phyloP scores from a whole-genome alignment of 2,888 invertebrate species.

The Cephus pulcher region DNA sequence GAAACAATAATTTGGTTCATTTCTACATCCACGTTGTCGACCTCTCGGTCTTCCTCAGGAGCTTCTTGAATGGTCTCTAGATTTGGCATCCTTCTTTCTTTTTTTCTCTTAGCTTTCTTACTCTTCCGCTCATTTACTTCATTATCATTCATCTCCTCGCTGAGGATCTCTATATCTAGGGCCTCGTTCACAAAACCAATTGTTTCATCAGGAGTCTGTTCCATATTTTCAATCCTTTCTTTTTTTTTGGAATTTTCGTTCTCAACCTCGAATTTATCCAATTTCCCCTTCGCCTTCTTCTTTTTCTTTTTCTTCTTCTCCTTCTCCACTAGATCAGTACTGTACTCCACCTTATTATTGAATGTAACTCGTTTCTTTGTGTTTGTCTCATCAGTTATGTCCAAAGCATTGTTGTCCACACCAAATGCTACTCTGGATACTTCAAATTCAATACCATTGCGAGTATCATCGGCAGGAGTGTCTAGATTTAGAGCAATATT shows the following conservation, averaged over 20 bases:
- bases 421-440: slow-evolving; percentile 48
- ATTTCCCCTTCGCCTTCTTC: slow-evolving; percentile 41
- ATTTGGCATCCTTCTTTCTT: slow-evolving; percentile 36
- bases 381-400: slow-evolving; percentile 52
- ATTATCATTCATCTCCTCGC: slow-evolving; percentile 51
- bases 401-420: slow-evolving; percentile 54
- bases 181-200: slow-evolving; percentile 51
- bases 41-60: slow-evolving; percentile 40
- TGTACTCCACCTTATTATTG: slow-evolving; percentile 57
- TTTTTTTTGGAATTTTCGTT: slow-evolving; percentile 44
- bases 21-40: background rate
- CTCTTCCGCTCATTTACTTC: slow-evolving; percentile 49
- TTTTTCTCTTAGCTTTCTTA: slow-evolving; percentile 43
- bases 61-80: slow-evolving; percentile 56
- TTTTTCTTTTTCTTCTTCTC: slow-evolving; percentile 47
- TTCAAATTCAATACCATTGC: slow-evolving; percentile 46
- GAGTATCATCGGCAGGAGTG: slow-evolving; percentile 22
- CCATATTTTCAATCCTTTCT: slow-evolving; percentile 25
- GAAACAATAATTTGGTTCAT: background rate
- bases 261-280: slow-evolving; percentile 60
- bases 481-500: slow-evolving; percentile 41
- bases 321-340: slow-evolving; percentile 43
- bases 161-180: slow-evolving; percentile 41
- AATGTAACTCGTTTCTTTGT: slow-evolving; percentile 59
- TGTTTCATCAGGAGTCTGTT: slow-evolving; percentile 11